Evolutionary conservation across 2,888 invertebrate species (phyloP).

Genomic region (Halictus quadricinctus): DNA sequence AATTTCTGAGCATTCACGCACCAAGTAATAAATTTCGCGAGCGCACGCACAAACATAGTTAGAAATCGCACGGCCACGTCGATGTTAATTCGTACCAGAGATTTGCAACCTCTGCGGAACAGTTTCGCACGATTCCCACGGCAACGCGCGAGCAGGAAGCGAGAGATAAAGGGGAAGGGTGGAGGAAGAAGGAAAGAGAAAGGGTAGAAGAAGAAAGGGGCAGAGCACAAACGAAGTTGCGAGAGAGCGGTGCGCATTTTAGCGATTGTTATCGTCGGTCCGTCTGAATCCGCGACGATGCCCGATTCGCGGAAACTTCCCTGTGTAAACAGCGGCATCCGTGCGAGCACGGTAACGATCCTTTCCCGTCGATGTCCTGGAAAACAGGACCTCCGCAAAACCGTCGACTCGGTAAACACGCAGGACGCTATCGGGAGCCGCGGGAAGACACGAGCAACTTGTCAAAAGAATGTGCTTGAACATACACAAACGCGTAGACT

Average conservation of each 20-base stretch:
- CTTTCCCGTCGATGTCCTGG: constrained; percentile 33
- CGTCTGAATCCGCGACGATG: constrained; percentile 29
- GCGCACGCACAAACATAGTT: neutral
- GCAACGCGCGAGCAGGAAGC: neutral
- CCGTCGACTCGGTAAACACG: constrained; percentile 53
- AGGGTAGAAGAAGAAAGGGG: neutral
- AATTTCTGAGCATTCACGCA: neutral
- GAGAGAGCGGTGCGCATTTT: constrained; percentile 10
- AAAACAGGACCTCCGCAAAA: constrained; percentile 56
- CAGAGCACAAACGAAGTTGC: neutral
- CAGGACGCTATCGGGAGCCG: constrained; percentile 1
- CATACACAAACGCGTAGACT: neutral
- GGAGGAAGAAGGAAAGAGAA: neutral
- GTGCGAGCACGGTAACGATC: constrained; percentile 56
- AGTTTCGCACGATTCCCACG: neutral
- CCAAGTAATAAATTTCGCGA: neutral
- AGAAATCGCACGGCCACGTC: neutral
- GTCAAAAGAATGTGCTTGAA: neutral
- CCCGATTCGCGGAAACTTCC: constrained; percentile 30
- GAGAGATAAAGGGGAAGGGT: neutral
- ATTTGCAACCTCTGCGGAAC: neutral
- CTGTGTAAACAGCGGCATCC: constrained; percentile 52
- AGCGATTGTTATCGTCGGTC: constrained; percentile 53
- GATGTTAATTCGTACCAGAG: neutral
- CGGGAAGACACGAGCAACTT: neutral